phyloP scores from a whole-genome alignment of 2,888 invertebrate species.

The Romanomermis culicivorax region DNA sequence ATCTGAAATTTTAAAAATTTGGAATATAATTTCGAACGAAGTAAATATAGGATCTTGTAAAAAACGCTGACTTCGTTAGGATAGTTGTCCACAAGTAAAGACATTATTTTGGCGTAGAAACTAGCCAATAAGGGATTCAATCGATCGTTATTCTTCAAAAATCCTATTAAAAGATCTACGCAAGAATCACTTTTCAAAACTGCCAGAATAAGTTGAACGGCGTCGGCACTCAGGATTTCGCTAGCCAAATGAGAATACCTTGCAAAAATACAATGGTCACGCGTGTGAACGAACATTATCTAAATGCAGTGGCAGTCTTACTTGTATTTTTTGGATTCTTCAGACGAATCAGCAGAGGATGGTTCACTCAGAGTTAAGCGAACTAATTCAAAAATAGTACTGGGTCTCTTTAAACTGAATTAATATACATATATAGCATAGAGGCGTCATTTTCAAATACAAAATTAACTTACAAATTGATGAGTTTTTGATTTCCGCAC shows the following conservation, averaged over 20 bases:
- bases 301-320: too few species aligned
- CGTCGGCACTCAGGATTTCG: conserved; percentile 1
- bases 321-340: too few species aligned
- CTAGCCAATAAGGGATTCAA: conserved; percentile 2
- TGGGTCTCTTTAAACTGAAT: background rate
- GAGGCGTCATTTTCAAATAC: background rate
- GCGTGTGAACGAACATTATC: too few species aligned
- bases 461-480: background rate
- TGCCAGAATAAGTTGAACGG: background rate
- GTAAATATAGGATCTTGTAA: too few species aligned
- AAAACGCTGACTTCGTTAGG: too few species aligned
- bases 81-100: background rate
- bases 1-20: background rate
- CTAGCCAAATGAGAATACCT: background rate
- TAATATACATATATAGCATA: background rate
- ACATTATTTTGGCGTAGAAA: background rate
- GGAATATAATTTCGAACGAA: too few species aligned
- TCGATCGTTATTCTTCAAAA: background rate
- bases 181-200: background rate
- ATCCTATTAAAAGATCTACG: background rate
- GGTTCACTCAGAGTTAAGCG: background rate
- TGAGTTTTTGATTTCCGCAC: background rate
- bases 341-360: too few species aligned
- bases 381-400: background rate
- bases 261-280: background rate